Base-by-base conservation (phyloP, 2,797 vertebrate genomes). In the Galago senegalensis region DNA sequence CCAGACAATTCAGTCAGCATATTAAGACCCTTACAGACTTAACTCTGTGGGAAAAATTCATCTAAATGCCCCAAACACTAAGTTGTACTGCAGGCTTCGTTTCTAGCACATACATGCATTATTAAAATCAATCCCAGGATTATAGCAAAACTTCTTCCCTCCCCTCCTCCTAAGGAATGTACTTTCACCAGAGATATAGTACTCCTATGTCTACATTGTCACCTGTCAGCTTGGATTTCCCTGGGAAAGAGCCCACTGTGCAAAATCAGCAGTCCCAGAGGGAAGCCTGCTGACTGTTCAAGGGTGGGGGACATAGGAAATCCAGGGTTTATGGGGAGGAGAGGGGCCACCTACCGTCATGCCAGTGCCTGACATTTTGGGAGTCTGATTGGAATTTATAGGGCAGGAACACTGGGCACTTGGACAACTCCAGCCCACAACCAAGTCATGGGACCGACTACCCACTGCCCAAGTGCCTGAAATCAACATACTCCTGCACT, bases 1-100 rank as follows among this genome's bases (percentile, higher is more conserved):
- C 99, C 99, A 99, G 98, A 99, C 98, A 99, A 98, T 98, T 98
- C 98, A 99, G 98, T 98, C 98, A 99, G 98, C 98, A 98, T 98
- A 98, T 98, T 95, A 98, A 96, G 98, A 98, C 98, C 97, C 98
- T 97, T 96, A 95, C 79, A 97, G 93, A 89, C 94, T 86, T 46
- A 84, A 90, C 69, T 95, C 91, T 9, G 13, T 31, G 86, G 89
- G 70, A 87, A 37, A 85, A 65, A 43, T 2, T n/a, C 80, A 56
- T 70, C 49, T 25, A 34, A 70, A 60, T 16, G 60, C 72, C 95
- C 93, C 80, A 17, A 37, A 90, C 37, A 34, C 92, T 86, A 53
- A 69, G 84, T 18, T 46, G 37, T 37, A 81, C 70, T 69, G 49
- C 11, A 12, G 67, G 72, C 65, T 89, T 79, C 70, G 5, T 14